Conservation (phyloP, 2,113 vertebrate genomes). For the Trematomus loennbergii region DNA sequence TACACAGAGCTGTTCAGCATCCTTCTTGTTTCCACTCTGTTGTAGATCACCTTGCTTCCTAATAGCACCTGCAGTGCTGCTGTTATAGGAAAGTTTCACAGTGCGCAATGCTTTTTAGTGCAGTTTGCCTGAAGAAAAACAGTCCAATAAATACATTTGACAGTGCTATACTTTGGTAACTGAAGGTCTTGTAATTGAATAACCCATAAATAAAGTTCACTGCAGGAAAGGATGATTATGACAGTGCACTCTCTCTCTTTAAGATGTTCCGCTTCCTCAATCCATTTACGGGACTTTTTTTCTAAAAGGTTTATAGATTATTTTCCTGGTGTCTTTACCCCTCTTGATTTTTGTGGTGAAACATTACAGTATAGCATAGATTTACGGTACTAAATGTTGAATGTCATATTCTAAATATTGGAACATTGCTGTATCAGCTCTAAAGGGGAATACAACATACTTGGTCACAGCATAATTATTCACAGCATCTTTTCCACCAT, state of each 20-base stretch:
- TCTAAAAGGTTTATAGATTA: not conserved
- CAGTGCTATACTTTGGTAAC: constrained; percentile 5
- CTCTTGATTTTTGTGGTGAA: not conserved
- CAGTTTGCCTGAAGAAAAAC: constrained; percentile 14
- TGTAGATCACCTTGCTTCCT: constrained; percentile 33
- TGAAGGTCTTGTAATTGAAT: constrained; percentile 30
- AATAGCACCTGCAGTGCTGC: constrained; percentile 29
- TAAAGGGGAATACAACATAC: not conserved
- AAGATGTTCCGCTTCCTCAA: constrained; percentile 13
- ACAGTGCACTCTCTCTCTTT: not conserved
- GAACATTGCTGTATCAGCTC: not conserved
- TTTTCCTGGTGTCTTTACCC: not conserved
- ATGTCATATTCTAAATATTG: not conserved
- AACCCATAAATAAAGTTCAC: constrained; percentile 23
- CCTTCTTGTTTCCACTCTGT: constrained; percentile 26
- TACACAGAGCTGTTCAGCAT: constrained; percentile 21
- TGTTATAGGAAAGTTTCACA: constrained; percentile 15
- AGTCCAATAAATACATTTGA: constrained; percentile 17
- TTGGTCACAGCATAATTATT: not conserved
- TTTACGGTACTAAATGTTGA: not conserved
- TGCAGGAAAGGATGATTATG: not conserved
- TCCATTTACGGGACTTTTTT: not conserved
- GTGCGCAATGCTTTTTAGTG: constrained; percentile 4
- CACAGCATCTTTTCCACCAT: not conserved
- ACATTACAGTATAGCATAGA: not conserved